Evolutionary conservation across 1,140 invertebrate species (phyloP), one percentile per base, ranked within the genome.

Genomic region (Zelostemma sp.): DNA sequence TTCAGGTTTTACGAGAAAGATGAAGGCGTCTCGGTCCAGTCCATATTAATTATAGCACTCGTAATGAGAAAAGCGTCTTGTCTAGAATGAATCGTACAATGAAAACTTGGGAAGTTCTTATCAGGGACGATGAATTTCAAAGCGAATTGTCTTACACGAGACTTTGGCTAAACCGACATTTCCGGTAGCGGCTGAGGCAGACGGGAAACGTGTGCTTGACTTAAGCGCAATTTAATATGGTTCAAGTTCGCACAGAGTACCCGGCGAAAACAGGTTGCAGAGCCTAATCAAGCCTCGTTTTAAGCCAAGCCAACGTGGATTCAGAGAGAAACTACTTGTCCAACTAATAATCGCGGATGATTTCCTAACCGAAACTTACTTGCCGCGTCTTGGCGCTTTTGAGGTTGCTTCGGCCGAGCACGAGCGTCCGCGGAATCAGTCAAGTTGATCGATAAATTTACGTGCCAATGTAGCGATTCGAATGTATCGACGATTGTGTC

Each of bases 161-260:
- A 72, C 69, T 73, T 55, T 14, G 25, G 16, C 64, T 70, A 63
- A 74, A 48, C 31, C 56, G 40, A 62, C 58, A 47, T 68, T 68
- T 62, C 49, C 54, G 53, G 33, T 47, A 31, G 38, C 45, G 17
- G 40, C 40, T 17, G 14, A 15, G 16, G 46, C 55, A 50, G 56
- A 63, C 60, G 50, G 8, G 46, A 64, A 77, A 73, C 77, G 75
- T 72, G 76, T 76, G 74, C 76, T 76, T 73, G 76, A 73, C 77
- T 81, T 74, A 77, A 82, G 74, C 72, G 75, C 80, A 82, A 80
- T 83, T 82, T 82, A 82, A 83, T 83, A 79, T 74, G 80, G 77
- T 83, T 80, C 74, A 82, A 82, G 81, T 81, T 83, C 50, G 70
- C 54, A 61, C 55, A 64, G 71, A 74, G 73, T 67, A 64, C 65